Conservation (phyloP, 2,888 invertebrate species). For the Lysandra bellargus region DNA sequence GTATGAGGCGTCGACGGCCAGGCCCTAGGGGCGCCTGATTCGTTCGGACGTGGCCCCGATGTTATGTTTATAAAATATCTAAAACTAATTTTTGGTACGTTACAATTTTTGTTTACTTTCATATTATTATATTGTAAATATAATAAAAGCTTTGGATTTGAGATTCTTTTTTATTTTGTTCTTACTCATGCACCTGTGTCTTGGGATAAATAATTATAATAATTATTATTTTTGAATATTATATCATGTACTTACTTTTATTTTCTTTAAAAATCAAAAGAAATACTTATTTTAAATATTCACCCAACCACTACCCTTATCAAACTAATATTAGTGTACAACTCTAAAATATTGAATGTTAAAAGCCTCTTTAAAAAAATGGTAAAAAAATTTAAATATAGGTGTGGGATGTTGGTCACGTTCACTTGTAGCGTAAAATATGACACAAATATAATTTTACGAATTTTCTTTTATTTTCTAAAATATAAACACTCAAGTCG, state of each 20-base stretch:
- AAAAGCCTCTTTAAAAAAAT: no score
- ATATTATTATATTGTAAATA: slow-evolving; percentile 78
- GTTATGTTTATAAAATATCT: slow-evolving; percentile 59
- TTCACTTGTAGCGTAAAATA: background rate
- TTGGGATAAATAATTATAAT: no score
- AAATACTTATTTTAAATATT: no score
- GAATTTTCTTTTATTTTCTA: background rate
- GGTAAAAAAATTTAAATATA: no score
- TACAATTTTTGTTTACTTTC: slow-evolving; percentile 78
- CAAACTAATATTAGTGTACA: no score
- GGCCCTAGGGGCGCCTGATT: slow-evolving; percentile 37
- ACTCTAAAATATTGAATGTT: no score
- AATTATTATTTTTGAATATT: no score
- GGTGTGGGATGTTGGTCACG: no score
- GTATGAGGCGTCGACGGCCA: slow-evolving; percentile 49
- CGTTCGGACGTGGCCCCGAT: slow-evolving; percentile 45
- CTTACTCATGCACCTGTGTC: background rate
- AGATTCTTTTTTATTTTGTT: slow-evolving; percentile 36
- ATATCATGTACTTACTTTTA: no score
- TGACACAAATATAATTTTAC: background rate
- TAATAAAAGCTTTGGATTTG: slow-evolving; percentile 80
- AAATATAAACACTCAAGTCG: slow-evolving; percentile 2
- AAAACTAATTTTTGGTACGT: slow-evolving; percentile 74
- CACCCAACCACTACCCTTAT: no score
- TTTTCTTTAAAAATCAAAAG: no score